Evolutionary conservation across 2,888 invertebrate species (phyloP).

Genomic region (Chaitophorus viminalis): DNA sequence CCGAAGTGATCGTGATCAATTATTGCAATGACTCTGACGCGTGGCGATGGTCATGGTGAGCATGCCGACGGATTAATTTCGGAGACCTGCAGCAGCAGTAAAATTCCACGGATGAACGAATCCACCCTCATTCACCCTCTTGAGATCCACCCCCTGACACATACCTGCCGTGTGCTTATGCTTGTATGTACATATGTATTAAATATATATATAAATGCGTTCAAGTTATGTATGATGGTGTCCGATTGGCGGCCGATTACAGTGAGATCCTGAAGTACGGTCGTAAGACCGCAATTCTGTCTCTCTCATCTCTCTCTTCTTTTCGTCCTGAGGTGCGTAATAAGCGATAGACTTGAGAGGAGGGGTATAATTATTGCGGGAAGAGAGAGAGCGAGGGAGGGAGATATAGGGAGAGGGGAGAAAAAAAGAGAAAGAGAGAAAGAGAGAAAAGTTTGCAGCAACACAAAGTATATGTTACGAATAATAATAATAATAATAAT

Average conservation of each 20-base stretch:
- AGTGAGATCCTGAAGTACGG: background rate
- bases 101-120: background rate
- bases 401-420: too few relatives aligned
- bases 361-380: too few relatives aligned
- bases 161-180: background rate
- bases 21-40: background rate
- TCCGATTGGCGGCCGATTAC: background rate
- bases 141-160: background rate
- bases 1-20: constrained; percentile 12
- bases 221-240: background rate
- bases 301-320: background rate
- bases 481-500: too few relatives aligned
- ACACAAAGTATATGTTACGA: too few relatives aligned
- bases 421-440: too few relatives aligned
- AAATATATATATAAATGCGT: background rate
- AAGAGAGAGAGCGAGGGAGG: too few relatives aligned
- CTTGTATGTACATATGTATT: background rate
- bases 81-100: background rate
- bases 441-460: too few relatives aligned
- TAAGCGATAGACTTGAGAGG: background rate
- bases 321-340: background rate
- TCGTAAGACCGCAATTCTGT: background rate
- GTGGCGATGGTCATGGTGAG: too few relatives aligned
- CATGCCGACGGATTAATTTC: background rate
- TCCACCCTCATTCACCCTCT: background rate